A percentile compares a stretch with the other conserved stretches of the same genome.
phyloP scores from a whole-genome alignment of 2,113 vertebrate genomes.

The Misgurnus mizolepis region DNA sequence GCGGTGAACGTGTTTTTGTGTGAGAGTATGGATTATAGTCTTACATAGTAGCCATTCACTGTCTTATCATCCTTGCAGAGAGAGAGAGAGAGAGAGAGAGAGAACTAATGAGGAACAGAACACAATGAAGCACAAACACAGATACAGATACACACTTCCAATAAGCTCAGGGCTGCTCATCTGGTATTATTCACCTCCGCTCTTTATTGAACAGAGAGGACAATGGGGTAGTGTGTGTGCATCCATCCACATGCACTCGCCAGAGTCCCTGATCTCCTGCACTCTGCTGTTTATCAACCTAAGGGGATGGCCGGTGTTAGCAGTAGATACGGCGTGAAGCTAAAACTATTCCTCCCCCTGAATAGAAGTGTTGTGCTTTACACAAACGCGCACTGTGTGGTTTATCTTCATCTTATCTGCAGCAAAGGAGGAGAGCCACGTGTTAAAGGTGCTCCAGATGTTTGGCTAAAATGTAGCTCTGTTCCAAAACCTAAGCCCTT shows the following conservation, averaged over 20 bases:
- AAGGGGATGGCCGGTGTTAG: neutral
- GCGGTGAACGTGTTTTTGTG: constrained; percentile 59
- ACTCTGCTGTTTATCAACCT: constrained; percentile 19
- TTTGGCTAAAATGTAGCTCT: neutral
- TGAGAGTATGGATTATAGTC: constrained; percentile 70
- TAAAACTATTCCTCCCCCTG: constrained; percentile 6
- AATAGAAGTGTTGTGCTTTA: constrained; percentile 25
- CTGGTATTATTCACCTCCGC: constrained; percentile 31
- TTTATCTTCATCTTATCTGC: constrained; percentile 33
- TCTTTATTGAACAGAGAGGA: constrained; percentile 26
- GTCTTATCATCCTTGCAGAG: constrained; percentile 70
- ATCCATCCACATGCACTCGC: constrained; percentile 10
- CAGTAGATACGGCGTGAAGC: constrained; percentile 20
- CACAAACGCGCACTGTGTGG: constrained; percentile 1
- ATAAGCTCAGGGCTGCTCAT: constrained; percentile 21
- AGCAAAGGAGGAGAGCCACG: constrained; percentile 13
- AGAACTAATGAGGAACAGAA: constrained; percentile 70
- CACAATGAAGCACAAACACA: constrained; percentile 51
- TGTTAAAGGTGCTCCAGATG: constrained; percentile 7
- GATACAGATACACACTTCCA: constrained; percentile 53
- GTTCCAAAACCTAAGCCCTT: too few relatives aligned
- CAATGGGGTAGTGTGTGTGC: constrained; percentile 17
- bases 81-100: constrained; percentile 58
- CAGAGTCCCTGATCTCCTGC: constrained; percentile 10
- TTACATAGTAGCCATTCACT: constrained; percentile 70